These are phyloP conservation scores for Xerus inauris DNA, from an alignment of 2,113 vertebrate species.

Conservation along the genomic window DNA sequence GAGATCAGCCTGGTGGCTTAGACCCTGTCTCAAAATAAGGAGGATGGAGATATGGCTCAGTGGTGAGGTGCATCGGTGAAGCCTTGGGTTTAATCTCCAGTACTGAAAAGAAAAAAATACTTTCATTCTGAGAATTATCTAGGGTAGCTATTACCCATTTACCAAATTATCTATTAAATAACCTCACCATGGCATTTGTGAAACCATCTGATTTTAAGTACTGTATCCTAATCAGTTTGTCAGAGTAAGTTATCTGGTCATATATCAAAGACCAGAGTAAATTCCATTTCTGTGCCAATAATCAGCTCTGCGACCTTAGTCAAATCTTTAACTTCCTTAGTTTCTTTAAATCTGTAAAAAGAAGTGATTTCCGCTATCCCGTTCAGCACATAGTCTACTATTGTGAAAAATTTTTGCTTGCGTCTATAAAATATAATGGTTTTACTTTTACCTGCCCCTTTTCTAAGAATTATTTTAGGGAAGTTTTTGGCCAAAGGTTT, in stretches of 20 bases:
- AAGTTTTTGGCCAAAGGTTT: neutral
- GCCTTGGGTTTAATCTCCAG: neutral
- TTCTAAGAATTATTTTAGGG: conserved; percentile 41
- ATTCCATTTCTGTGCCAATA: neutral
- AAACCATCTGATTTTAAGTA: conserved; percentile 24
- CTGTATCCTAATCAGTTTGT: conserved; percentile 1
- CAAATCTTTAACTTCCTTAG: neutral
- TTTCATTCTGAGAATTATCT: conserved; percentile 54
- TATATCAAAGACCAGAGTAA: conserved; percentile 26
- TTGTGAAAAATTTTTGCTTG: conserved; percentile 34
- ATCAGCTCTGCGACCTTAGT: neutral
- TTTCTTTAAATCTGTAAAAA: conserved; percentile 29
- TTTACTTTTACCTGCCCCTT: conserved; percentile 24
- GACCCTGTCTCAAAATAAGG: neutral
- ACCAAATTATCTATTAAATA: conserved; percentile 1
- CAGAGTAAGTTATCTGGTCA: conserved; percentile 45
- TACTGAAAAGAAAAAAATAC: neutral
- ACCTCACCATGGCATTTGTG: neutral
- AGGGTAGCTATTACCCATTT: neutral
- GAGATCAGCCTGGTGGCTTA: neutral
- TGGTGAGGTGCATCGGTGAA: neutral
- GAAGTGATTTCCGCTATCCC: conserved; percentile 19
- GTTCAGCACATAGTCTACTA: neutral
- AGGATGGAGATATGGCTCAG: neutral
- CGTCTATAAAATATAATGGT: conserved; percentile 19